Evolutionary conservation across 1,140 invertebrate species (phyloP).

Genomic region (Bilobella aurantiaca): DNA sequence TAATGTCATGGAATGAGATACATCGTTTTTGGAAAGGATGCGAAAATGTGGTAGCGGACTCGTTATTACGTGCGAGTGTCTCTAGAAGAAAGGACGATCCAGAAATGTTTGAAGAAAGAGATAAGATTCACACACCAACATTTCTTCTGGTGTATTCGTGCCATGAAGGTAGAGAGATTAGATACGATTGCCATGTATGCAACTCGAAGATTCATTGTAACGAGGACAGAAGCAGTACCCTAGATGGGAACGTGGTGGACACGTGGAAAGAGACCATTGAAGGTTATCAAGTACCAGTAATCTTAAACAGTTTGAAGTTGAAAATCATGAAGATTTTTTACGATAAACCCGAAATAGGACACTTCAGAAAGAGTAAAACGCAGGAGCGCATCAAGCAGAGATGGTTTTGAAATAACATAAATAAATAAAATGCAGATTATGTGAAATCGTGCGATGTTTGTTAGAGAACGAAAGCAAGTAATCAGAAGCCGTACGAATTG

Average conservation of each 20-base stretch:
- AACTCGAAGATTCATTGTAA: no score
- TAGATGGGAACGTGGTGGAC: no score
- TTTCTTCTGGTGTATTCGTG: no score
- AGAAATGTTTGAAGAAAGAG: background rate
- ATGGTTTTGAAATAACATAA: constrained; percentile 8
- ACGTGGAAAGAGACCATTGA: no score
- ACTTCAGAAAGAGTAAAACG: constrained; percentile 16
- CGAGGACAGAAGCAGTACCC: no score
- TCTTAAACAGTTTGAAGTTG: background rate
- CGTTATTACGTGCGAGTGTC: constrained; percentile 18
- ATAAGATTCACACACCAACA: no score
- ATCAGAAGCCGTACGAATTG: constrained; percentile 7
- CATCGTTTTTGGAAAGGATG: constrained; percentile 33
- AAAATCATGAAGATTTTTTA: constrained; percentile 10
- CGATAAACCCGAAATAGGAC: constrained; percentile 10
- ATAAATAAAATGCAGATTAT: constrained; percentile 8
- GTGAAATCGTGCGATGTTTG: constrained; percentile 5
- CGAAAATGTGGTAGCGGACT: constrained; percentile 20
- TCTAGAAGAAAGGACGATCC: background rate
- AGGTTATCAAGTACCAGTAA: constrained; percentile 2
- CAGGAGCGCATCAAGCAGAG: background rate
- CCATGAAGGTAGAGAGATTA: no score
- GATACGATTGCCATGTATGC: no score
- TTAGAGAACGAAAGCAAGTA: constrained; percentile 7
- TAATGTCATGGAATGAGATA: constrained; percentile 39